Conservation (phyloP, 1,140 invertebrate species). For the Drosophila parabipectinata region DNA sequence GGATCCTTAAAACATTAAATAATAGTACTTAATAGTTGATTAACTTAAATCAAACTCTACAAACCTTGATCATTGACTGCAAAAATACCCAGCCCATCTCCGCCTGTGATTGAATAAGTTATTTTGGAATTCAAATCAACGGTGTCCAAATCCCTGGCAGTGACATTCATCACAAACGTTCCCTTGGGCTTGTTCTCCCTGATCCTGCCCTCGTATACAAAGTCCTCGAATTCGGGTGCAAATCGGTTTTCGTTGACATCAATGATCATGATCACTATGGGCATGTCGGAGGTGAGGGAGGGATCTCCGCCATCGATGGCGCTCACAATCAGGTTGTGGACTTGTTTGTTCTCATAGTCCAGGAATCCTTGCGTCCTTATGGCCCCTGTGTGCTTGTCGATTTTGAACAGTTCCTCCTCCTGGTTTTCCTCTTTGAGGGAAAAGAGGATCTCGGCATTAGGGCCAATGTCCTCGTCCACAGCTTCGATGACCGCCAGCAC, state of each 20-base stretch:
- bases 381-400: conserved; percentile 93
- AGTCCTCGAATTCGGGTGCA: conserved; percentile 93
- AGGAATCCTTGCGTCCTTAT: conserved; percentile 90
- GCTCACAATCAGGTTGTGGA: conserved; percentile 93
- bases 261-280: conserved; percentile 93
- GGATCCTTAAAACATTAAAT: conserved; percentile 87
- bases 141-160: conserved; percentile 91
- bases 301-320: conserved; percentile 92
- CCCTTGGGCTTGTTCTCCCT: conserved; percentile 91
- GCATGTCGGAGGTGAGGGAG: conserved; percentile 89
- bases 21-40: conserved; percentile 8
- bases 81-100: conserved; percentile 96
- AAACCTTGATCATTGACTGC: conserved; percentile 95
- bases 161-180: conserved; percentile 90
- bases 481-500: conserved; percentile 94
- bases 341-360: conserved; percentile 94
- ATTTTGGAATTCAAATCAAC: conserved; percentile 91
- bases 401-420: conserved; percentile 87
- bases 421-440: conserved; percentile 88
- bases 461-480: conserved; percentile 93
- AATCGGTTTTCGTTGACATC: conserved; percentile 97
- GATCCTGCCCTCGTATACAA: conserved; percentile 89
- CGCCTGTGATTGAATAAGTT: conserved; percentile 93
- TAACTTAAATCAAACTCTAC: conserved; percentile 24
- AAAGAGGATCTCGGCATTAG: conserved; percentile 91